Percentiles rank a stretch among this genome's conserved stretches.
Conservation (phyloP, 2,888 invertebrate genomes). For the Trichopoda pennipes region DNA sequence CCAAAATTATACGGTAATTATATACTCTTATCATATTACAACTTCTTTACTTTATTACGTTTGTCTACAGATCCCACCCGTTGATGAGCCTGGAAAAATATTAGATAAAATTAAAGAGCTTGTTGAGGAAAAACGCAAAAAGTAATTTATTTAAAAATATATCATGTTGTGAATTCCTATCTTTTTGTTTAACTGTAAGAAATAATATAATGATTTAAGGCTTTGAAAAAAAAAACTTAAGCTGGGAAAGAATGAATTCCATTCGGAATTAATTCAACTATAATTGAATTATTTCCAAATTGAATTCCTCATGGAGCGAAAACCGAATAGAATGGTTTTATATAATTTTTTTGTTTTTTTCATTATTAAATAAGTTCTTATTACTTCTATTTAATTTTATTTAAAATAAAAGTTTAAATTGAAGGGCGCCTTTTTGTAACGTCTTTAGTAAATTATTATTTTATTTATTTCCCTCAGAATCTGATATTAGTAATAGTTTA, state of each 20-base stretch:
- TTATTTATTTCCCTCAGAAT: too few relatives aligned
- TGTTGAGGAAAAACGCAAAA: slow-evolving; percentile 83
- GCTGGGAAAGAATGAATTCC: too few relatives aligned
- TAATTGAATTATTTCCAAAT: not conserved
- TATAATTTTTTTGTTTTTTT: too few relatives aligned
- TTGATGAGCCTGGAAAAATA: slow-evolving; percentile 90
- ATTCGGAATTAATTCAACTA: not conserved
- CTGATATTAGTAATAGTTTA: too few relatives aligned
- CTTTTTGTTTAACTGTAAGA: slow-evolving; percentile 28
- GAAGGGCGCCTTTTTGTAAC: too few relatives aligned
- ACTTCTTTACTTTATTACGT: slow-evolving; percentile 54
- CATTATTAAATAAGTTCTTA: too few relatives aligned
- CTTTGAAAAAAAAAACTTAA: slow-evolving; percentile 22
- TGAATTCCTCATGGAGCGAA: too few relatives aligned
- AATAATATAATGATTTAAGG: slow-evolving; percentile 36
- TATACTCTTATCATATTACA: not conserved
- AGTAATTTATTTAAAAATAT: slow-evolving; percentile 78
- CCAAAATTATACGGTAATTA: slow-evolving; percentile 86
- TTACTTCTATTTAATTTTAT: too few relatives aligned
- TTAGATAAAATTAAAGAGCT: slow-evolving; percentile 85
- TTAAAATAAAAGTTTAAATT: too few relatives aligned
- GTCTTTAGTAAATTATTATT: too few relatives aligned
- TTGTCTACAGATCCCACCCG: slow-evolving; percentile 87
- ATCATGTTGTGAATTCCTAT: slow-evolving; percentile 23
- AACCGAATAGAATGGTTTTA: too few relatives aligned